Percentiles rank a stretch among this genome's conserved stretches.
phyloP scores from a whole-genome alignment of 2,888 invertebrate genomes.

The Gastrophysa polygoni region DNA sequence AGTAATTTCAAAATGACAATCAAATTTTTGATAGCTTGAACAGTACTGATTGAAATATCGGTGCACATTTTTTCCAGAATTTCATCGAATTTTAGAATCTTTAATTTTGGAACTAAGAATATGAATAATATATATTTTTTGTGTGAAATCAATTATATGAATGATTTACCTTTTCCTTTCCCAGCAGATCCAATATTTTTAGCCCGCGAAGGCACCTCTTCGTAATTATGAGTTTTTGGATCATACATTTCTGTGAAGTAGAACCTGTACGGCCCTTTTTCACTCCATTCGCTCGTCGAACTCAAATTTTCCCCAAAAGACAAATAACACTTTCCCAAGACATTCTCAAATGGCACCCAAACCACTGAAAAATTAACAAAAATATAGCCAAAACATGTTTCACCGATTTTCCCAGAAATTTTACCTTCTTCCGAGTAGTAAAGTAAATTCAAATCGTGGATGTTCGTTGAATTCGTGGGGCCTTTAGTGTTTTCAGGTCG shows the following conservation, averaged over 20 bases:
- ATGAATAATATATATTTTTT: too few species aligned
- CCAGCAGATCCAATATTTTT: constrained; percentile 64
- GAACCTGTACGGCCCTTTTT: constrained; percentile 70
- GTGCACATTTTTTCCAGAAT: too few species aligned
- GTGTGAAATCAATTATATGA: background rate
- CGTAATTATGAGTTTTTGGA: constrained; percentile 61
- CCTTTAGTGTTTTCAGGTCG: constrained; percentile 77
- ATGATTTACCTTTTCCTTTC: constrained; percentile 65
- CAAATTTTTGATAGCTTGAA: too few species aligned
- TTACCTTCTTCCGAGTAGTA: constrained; percentile 79
- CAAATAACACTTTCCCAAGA: constrained; percentile 74
- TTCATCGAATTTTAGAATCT: too few species aligned
- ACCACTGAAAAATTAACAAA: constrained; percentile 53
- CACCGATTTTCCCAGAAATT: background rate
- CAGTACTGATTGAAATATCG: too few species aligned
- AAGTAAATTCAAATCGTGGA: constrained; percentile 73
- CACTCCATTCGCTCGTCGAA: constrained; percentile 65
- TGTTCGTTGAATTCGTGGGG: constrained; percentile 62
- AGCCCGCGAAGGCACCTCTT: constrained; percentile 68
- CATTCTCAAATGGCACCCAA: constrained; percentile 64
- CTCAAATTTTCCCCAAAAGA: constrained; percentile 66
- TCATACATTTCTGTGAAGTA: constrained; percentile 77
- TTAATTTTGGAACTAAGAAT: too few species aligned
- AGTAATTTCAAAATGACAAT: too few species aligned
- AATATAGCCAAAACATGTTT: too few species aligned